Evolutionary conservation across 2,888 invertebrate species (phyloP), one percentile per base, ranked within the genome.

Genomic region (Leptogaster cylindrica): DNA sequence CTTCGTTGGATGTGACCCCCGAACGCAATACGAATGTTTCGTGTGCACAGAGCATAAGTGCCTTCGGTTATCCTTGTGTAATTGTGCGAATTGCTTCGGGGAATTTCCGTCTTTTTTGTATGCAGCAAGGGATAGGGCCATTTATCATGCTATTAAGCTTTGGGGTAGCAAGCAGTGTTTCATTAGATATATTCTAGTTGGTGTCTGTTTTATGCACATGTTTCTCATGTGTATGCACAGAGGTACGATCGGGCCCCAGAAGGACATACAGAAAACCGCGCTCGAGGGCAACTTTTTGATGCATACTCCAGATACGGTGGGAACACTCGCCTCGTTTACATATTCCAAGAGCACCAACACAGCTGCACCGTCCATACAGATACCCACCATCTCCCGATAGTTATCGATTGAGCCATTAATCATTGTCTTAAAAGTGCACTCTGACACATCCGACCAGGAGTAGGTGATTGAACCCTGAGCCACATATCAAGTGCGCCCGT

Each of bases 401-500:
- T 71, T 72, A 74, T 75, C 74, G 74, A 75, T 75, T 74, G 66
- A 71, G 71, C 70, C 71, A 74, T 74, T 72, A 73, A 74, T 75
- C 75, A 75, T 72, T 73, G 73, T 71, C 72, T 73, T 73, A 72
- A 73, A 71, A 72, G 72, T 71, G 70, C 72, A 68, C 69, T 72
- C 73, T 72, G 73, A 71, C 72, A 72, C 68, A 71, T 72, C 61
- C 64, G 51, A 41, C 61, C 50, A 52, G 50, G 52, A 55, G 65
- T 69, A 71, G 72, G 72, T 72, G 71, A 72, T 68, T 72, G 72
- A 72, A 72, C 72, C 71, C 66, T 44, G 8, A 14, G 33, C n/a
- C 36, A 10, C 39, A 51, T 16, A 51, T 52, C 51, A 33, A 20
- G 12, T 18, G 31, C 12, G n/a, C n/a, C 61, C 20, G 10, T 16